These are phyloP conservation scores for Odontamblyopus lacepedii DNA, from an alignment of 2,797 vertebrate genomes.

Conservation along the genomic window DNA sequence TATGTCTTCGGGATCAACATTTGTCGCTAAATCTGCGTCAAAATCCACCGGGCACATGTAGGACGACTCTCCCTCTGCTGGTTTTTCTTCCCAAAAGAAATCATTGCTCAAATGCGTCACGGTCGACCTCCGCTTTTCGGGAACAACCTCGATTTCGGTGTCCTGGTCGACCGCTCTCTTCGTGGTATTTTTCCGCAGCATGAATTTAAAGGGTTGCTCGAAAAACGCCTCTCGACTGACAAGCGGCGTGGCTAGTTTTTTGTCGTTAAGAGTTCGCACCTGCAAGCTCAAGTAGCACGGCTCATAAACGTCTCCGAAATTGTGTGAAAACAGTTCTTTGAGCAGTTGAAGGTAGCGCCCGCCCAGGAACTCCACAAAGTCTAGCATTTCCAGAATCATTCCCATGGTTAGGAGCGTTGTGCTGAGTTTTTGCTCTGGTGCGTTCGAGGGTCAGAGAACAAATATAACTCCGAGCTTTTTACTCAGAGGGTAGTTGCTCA, in stretches of 20 bases:
- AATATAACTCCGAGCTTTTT: conserved; percentile 19
- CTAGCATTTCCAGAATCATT: conserved; percentile 37
- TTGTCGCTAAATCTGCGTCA: conserved; percentile 9
- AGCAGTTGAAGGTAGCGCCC: conserved; percentile 13
- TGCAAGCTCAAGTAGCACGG: neutral
- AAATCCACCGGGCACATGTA: conserved; percentile 44
- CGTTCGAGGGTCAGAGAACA: neutral
- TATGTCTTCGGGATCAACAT: neutral
- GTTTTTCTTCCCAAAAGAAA: neutral
- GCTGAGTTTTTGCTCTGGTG: conserved; percentile 25
- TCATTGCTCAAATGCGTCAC: neutral
- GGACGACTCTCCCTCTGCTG: conserved; percentile 9
- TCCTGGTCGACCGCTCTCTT: neutral
- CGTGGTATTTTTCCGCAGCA: too few relatives aligned
- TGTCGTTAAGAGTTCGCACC: neutral
- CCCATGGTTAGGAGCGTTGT: conserved; percentile 12
- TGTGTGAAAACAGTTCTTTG: conserved; percentile 25
- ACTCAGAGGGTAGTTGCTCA: conserved; percentile 12
- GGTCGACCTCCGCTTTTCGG: conserved; percentile 5
- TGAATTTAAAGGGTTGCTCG: conserved; percentile 13
- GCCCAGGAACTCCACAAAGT: conserved; percentile 40
- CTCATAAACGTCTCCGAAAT: conserved; percentile 25
- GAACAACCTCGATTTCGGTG: neutral
- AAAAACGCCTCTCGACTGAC: neutral
- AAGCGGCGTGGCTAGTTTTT: neutral